These are phyloP conservation scores for Flexamia atlantica DNA, from an alignment of 2,888 invertebrate genomes.

Conservation along the genomic window DNA sequence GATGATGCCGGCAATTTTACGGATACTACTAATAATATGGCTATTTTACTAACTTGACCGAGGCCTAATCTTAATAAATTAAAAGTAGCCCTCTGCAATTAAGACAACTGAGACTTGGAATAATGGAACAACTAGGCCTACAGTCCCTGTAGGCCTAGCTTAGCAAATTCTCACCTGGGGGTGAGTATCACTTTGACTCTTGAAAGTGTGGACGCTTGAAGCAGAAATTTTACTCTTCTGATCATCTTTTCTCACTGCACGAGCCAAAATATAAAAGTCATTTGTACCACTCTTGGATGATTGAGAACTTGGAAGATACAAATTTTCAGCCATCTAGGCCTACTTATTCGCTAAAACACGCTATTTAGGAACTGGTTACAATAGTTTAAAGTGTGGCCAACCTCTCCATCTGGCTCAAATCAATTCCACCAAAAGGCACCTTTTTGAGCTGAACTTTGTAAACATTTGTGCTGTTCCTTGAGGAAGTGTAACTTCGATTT, in stretches of 20 bases:
- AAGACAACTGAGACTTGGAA: too few species aligned
- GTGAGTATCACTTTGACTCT: not conserved
- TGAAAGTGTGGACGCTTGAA: not conserved
- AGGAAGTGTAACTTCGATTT: conserved; percentile 60
- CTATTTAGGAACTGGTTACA: too few species aligned
- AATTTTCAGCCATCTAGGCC: not conserved
- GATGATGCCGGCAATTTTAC: too few species aligned
- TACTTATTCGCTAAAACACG: too few species aligned
- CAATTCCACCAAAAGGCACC: conserved; percentile 61
- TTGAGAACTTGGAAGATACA: not conserved
- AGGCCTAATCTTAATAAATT: too few species aligned
- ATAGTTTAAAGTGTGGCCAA: conserved; percentile 51
- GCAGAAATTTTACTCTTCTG: not conserved
- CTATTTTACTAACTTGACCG: too few species aligned
- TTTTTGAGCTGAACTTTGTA: conserved; percentile 61
- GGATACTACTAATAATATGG: too few species aligned
- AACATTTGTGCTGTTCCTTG: conserved; percentile 61
- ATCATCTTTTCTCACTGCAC: not conserved
- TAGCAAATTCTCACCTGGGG: conserved; percentile 1
- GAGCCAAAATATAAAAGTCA: not conserved
- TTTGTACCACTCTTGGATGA: not conserved
- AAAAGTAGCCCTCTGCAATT: too few species aligned
- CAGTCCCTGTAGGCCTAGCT: too few species aligned
- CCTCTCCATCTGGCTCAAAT: conserved; percentile 63
- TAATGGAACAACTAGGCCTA: too few species aligned